phyloP scores from a whole-genome alignment of 2,113 vertebrate genomes.

The Phylloscopus whistleri region DNA sequence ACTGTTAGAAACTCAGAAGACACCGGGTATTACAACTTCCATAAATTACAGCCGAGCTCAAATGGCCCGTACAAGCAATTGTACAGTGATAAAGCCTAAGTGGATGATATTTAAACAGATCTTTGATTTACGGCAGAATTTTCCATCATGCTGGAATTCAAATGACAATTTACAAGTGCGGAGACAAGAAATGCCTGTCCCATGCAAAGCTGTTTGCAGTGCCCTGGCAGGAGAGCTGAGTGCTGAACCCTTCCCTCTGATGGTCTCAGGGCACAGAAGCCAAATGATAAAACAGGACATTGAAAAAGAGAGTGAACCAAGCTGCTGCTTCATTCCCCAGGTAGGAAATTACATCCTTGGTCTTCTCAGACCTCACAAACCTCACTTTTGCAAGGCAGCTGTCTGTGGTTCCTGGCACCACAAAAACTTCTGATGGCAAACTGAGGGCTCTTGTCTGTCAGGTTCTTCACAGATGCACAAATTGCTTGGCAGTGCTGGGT shows the following conservation, averaged over 20 bases:
- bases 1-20: conserved; percentile 38
- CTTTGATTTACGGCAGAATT: conserved; percentile 35
- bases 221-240: background rate
- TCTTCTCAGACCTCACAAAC: background rate
- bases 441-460: background rate
- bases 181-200: background rate
- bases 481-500: background rate
- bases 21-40: conserved; percentile 41
- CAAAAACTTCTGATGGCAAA: background rate
- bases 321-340: background rate
- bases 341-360: background rate
- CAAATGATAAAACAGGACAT: background rate
- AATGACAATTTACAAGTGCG: conserved; percentile 30
- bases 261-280: background rate
- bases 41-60: conserved; percentile 46
- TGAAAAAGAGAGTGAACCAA: background rate
- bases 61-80: conserved; percentile 52
- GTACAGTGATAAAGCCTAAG: conserved; percentile 61
- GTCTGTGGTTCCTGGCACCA: background rate
- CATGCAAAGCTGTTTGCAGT: background rate
- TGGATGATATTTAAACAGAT: conserved; percentile 59
- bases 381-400: background rate
- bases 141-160: conserved; percentile 22
- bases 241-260: background rate
- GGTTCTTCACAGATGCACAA: background rate